Evolutionary conservation across 2,888 invertebrate species (phyloP).

Genomic region (Rapana venosa): DNA sequence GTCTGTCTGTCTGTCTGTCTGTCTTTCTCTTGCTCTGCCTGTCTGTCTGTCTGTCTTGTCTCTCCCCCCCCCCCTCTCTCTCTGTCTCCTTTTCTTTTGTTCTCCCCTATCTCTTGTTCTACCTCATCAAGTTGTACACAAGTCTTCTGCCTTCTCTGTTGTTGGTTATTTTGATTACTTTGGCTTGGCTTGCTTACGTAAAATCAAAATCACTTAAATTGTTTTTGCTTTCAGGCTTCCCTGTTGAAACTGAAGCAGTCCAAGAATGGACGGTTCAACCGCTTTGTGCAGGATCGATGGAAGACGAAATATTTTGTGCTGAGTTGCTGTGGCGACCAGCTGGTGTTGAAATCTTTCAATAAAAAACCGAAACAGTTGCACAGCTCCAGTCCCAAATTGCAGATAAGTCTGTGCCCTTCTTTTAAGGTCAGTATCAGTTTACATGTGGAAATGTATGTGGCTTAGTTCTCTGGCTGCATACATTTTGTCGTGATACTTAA

Average conservation of each 20-base stretch:
- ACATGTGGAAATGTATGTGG: neutral
- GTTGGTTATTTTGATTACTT: neutral
- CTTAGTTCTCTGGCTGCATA: too few species aligned
- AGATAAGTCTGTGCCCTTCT: constrained; percentile 46
- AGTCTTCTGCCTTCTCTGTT: neutral
- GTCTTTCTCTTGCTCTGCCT: neutral
- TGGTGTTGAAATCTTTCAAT: constrained; percentile 69
- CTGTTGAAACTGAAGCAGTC: constrained; percentile 68
- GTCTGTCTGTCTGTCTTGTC: too few species aligned
- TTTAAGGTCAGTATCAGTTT: constrained; percentile 36
- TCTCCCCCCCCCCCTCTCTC: too few species aligned
- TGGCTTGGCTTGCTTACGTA: neutral
- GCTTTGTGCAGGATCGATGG: constrained; percentile 64
- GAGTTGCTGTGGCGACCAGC: constrained; percentile 63
- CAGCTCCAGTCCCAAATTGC: neutral
- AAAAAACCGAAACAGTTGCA: constrained; percentile 65
- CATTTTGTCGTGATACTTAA: too few species aligned
- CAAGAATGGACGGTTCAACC: constrained; percentile 57
- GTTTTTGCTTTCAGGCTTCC: constrained; percentile 62
- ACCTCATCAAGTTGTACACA: too few species aligned
- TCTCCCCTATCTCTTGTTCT: too few species aligned
- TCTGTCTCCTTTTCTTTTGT: too few species aligned
- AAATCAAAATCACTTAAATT: neutral
- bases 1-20: neutral
- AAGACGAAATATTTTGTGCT: constrained; percentile 71